Conservation (phyloP, 2,888 invertebrate genomes). For the Oegoconia quadripuncta region DNA sequence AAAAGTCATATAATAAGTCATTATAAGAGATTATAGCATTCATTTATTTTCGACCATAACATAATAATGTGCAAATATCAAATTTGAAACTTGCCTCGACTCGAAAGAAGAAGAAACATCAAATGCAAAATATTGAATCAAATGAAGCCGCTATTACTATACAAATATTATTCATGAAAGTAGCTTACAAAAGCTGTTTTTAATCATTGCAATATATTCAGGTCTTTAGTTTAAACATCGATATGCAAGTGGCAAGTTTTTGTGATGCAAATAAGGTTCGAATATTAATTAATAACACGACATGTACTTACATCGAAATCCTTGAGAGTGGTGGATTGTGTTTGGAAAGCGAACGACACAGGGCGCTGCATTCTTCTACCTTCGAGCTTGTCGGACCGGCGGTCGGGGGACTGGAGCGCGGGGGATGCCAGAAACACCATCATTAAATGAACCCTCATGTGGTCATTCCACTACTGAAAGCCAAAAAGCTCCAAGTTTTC, state of each 20-base stretch:
- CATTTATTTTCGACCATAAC: too few species aligned
- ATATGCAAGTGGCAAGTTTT: conserved; percentile 4
- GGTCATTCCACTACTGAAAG: background rate
- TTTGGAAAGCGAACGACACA: conserved; percentile 65
- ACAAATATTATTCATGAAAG: conserved; percentile 11
- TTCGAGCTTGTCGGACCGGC: conserved; percentile 66
- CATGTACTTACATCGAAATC: conserved; percentile 40
- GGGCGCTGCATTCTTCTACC: conserved; percentile 65
- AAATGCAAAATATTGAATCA: too few species aligned
- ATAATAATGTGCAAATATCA: too few species aligned
- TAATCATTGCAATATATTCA: background rate
- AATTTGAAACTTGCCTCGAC: too few species aligned
- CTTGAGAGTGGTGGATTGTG: conserved; percentile 46
- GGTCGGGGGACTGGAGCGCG: conserved; percentile 31
- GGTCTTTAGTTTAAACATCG: conserved; percentile 1
- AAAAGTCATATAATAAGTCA: too few species aligned
- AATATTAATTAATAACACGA: too few species aligned
- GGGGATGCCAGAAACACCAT: conserved; percentile 26
- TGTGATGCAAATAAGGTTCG: background rate
- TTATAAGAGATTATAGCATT: too few species aligned
- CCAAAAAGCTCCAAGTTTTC: background rate
- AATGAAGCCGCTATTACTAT: background rate
- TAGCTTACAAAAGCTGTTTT: conserved; percentile 3
- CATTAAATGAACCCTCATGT: conserved; percentile 30
- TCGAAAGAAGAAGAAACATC: too few species aligned